Conservation (phyloP, 1,140 invertebrate genomes). For the Antheraea pernyi region DNA sequence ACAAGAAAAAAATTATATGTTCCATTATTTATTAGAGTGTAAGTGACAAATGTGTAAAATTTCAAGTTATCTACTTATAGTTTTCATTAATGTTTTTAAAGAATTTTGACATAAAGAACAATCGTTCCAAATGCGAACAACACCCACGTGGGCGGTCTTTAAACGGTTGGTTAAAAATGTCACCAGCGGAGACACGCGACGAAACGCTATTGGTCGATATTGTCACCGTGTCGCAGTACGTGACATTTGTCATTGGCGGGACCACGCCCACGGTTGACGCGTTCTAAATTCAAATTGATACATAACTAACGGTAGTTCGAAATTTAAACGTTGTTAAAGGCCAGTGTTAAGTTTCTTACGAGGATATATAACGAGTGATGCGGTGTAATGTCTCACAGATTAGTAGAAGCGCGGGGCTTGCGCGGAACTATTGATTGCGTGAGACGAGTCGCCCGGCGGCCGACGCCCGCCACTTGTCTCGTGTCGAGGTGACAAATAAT, state of each 20-base stretch:
- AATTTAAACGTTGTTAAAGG: neutral
- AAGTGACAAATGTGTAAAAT: no score
- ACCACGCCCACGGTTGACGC: constrained; percentile 42
- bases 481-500: constrained; percentile 46
- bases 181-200: constrained; percentile 40
- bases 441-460: constrained; percentile 28
- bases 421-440: constrained; percentile 65
- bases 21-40: no score
- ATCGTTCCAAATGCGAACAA: neutral
- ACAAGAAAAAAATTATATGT: no score
- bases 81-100: no score
- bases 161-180: constrained; percentile 57
- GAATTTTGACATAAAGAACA: no score
- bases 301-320: neutral
- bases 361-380: constrained; percentile 15
- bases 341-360: neutral
- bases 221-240: constrained; percentile 69
- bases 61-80: no score
- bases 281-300: constrained; percentile 1
- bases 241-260: constrained; percentile 53
- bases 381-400: constrained; percentile 22
- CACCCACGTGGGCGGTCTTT: constrained; percentile 43
- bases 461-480: constrained; percentile 40
- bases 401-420: constrained; percentile 35
- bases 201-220: constrained; percentile 53